A percentile compares a stretch with the other conserved stretches of the same genome.
Evolutionary conservation across 2,797 vertebrate species (phyloP).

Genomic region (Danio albolineatus): DNA sequence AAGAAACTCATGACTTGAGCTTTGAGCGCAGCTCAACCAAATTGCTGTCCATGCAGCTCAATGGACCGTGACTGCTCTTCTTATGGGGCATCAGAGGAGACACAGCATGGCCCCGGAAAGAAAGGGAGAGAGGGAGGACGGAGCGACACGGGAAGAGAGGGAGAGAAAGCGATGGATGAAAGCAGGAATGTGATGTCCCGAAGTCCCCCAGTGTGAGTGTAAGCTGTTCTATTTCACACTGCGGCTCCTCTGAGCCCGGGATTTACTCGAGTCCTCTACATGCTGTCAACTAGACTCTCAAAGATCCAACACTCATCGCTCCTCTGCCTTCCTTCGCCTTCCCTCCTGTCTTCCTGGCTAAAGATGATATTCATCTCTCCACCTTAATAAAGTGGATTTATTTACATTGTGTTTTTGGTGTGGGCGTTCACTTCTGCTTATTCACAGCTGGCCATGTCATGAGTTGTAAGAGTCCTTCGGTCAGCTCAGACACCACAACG

Average conservation of each 20-base stretch:
- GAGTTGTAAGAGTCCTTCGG: slow-evolving; percentile 13
- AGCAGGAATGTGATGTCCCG: slow-evolving; percentile 54
- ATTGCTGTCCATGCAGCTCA: slow-evolving; percentile 58
- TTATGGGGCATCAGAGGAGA: slow-evolving; percentile 59
- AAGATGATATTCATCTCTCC: slow-evolving; percentile 41
- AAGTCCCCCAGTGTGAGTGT: slow-evolving; percentile 56
- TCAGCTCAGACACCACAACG: slow-evolving; percentile 31
- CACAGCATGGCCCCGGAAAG: slow-evolving; percentile 53
- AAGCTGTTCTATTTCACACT: slow-evolving; percentile 61
- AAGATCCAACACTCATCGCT: slow-evolving; percentile 52
- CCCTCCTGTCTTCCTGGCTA: slow-evolving; percentile 37
- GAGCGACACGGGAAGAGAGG: slow-evolving; percentile 32
- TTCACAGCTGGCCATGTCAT: slow-evolving; percentile 29
- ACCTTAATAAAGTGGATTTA: slow-evolving; percentile 39
- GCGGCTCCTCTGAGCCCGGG: slow-evolving; percentile 57
- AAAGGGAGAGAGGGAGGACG: slow-evolving; percentile 49
- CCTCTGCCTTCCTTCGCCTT: slow-evolving; percentile 43
- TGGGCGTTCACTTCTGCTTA: slow-evolving; percentile 30
- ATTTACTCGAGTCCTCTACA: slow-evolving; percentile 60
- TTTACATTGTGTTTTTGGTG: slow-evolving; percentile 5
- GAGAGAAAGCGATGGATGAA: slow-evolving; percentile 55
- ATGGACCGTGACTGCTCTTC: slow-evolving; percentile 63
- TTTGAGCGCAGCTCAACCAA: slow-evolving; percentile 57
- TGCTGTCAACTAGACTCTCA: slow-evolving; percentile 53
- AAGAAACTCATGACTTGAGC: slow-evolving; percentile 31